These are phyloP conservation scores for Alligator mississippiensis DNA, from an alignment of 2,113 vertebrate species.

Conservation along the genomic window DNA sequence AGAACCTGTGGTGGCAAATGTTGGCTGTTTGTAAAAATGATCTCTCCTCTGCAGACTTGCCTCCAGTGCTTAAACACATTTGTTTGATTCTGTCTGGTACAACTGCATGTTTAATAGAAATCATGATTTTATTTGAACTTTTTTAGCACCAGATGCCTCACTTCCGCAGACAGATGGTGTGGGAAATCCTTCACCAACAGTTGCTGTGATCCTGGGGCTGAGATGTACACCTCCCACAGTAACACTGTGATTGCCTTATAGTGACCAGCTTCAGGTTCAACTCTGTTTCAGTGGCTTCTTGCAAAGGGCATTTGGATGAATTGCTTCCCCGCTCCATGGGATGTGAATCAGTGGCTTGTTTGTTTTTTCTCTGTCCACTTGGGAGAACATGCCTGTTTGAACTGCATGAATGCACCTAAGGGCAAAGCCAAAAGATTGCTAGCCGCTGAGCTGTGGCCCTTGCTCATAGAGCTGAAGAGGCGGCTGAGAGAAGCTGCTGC, in stretches of 20 bases:
- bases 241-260: conserved; percentile 69
- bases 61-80: background rate
- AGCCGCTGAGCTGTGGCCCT: background rate
- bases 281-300: conserved; percentile 25
- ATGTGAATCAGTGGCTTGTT: background rate
- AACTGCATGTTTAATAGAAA: background rate
- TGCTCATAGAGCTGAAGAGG: background rate
- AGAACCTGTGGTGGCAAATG: background rate
- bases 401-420: background rate
- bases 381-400: background rate
- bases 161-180: conserved; percentile 93
- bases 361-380: background rate
- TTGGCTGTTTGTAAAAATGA: background rate
- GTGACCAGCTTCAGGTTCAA: conserved; percentile 24
- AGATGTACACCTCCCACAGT: background rate
- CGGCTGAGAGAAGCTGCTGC: background rate
- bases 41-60: background rate
- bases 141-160: conserved; percentile 91
- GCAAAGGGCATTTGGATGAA: background rate
- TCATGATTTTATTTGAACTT: background rate
- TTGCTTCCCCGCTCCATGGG: background rate
- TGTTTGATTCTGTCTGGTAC: background rate
- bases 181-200: conserved; percentile 94
- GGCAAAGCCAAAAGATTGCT: background rate
- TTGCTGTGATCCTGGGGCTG: conserved; percentile 80